phyloP scores from a whole-genome alignment of 2,888 invertebrate species.

The Lysandra bellargus region DNA sequence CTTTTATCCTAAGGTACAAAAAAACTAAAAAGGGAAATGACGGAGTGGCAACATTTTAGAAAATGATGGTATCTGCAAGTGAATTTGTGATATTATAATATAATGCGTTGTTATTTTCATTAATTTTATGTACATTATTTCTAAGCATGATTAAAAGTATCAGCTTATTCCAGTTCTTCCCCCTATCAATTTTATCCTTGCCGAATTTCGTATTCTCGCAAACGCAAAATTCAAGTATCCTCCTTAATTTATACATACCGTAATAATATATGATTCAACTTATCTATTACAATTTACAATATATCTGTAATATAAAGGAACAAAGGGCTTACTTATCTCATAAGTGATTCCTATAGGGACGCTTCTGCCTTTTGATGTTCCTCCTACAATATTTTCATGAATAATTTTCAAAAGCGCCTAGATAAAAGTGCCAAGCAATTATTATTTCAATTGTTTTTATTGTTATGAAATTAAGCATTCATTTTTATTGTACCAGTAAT shows the following conservation, averaged over 20 bases:
- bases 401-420: not conserved
- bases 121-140: too few relatives aligned
- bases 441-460: not conserved
- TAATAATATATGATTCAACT: not conserved
- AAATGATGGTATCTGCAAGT: too few relatives aligned
- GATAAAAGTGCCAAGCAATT: not conserved
- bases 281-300: not conserved
- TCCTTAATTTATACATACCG: not conserved
- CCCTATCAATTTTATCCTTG: not conserved
- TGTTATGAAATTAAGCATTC: not conserved
- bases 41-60: too few relatives aligned
- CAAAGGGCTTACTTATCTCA: slow-evolving; percentile 5
- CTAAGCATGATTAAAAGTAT: too few relatives aligned
- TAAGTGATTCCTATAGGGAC: slow-evolving; percentile 11
- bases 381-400: slow-evolving; percentile 2
- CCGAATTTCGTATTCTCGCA: not conserved
- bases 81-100: too few relatives aligned
- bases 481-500: not conserved
- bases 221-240: not conserved
- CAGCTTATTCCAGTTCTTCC: not conserved
- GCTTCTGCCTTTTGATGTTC: not conserved
- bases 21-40: too few relatives aligned
- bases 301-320: slow-evolving; percentile 5
- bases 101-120: too few relatives aligned
- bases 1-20: too few relatives aligned